Base-by-base conservation (phyloP, 1,140 invertebrate species). In the Thrips palmi region DNA sequence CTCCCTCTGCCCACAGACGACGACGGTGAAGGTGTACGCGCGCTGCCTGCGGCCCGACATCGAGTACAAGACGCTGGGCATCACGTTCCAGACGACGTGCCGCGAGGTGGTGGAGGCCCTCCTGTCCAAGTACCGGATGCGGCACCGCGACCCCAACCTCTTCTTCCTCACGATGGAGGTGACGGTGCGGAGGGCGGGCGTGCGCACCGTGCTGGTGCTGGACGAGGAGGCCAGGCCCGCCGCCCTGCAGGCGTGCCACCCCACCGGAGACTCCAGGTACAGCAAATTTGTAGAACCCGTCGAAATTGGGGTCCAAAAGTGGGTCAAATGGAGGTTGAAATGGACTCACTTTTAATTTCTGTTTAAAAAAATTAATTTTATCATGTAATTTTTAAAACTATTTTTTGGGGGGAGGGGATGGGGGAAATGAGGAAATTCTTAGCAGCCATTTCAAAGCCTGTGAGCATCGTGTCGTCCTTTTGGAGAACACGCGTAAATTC, bases 81-180 rank as follows among this genome's bases (percentile, higher is more conserved):
- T 91, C 33, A 80, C 77, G 3, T 80, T 77, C 57, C 71, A 82
- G 45, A 89, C 83, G 6, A 77, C 80, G 0, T 83, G 83, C 48
- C 72, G 77, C 49, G 80, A 89, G 60, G 74, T 92, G 25, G 81
- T 91, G 2, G 60, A 68, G 34, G 76, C 78, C 30, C 60, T 91
- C n/a, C 62, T 92, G 36, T 72, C 79, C 51, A 89, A 89, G 64
- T 89, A 82, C 48, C 71, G 82, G 50, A 88, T 89, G 80, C 71
- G 82, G 46, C 85, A 89, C 54, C 68, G 85, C 18, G 87, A 91
- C 58, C 83, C 85, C 0, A 74, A 84, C 48, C 67, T 92, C n/a
- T 92, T 88, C 60, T 89, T 84, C 57, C 65, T 92, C 11, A 86
- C 82, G 42, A 89, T 91, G 85, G 87, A 92, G 60, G 83, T 91